Percentiles rank a stretch among this genome's conserved stretches.
Conservation (phyloP, 2,113 vertebrate genomes). For the Odontesthes bonariensis region DNA sequence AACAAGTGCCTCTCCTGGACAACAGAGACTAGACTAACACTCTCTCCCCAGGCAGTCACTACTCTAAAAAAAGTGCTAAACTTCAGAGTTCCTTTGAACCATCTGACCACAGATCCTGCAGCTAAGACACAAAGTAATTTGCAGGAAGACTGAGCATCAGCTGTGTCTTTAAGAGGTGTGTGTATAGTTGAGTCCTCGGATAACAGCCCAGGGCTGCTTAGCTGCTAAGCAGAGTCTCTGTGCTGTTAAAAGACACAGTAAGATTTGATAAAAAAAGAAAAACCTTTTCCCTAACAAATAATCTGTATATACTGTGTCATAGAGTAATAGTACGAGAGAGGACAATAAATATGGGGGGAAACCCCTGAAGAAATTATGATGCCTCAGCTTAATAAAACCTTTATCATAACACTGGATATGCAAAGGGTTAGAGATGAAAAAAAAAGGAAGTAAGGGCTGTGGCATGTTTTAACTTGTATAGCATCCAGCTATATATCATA, state of each 20-base stretch:
- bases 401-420: too few species aligned
- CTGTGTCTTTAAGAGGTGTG: slow-evolving; percentile 50
- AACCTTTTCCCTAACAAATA: too few species aligned
- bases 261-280: background rate
- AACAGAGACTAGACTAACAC: slow-evolving; percentile 52
- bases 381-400: too few species aligned
- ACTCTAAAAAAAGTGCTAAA: slow-evolving; percentile 28
- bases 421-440: too few species aligned
- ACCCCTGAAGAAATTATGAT: too few species aligned
- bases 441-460: background rate
- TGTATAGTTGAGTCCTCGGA: slow-evolving; percentile 39
- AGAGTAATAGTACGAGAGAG: too few species aligned
- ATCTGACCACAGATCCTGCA: slow-evolving; percentile 48
- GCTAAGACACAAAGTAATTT: slow-evolving; percentile 62
- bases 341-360: too few species aligned
- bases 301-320: too few species aligned
- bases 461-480: background rate
- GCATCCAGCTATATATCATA: background rate
- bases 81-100: slow-evolving; percentile 53
- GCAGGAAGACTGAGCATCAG: slow-evolving; percentile 56
- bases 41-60: slow-evolving; percentile 45
- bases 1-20: slow-evolving; percentile 2
- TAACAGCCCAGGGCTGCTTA: slow-evolving; percentile 40
- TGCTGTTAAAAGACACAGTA: slow-evolving; percentile 6
- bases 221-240: slow-evolving; percentile 11